Base-by-base conservation (phyloP, 2,797 vertebrate genomes). In the Acanthurus lineatus region DNA sequence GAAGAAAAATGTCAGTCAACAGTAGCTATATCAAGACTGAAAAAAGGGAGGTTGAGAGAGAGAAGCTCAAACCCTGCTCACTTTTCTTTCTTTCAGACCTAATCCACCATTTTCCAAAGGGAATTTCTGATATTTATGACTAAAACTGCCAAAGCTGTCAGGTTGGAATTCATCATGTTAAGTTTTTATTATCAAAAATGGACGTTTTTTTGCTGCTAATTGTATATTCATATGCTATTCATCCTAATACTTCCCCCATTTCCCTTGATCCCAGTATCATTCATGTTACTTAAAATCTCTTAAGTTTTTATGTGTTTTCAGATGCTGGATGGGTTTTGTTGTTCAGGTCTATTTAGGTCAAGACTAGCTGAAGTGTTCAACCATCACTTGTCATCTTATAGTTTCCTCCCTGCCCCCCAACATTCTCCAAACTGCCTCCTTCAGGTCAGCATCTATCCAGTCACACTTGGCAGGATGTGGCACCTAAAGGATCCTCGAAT, bases 401-500 rank as follows among this genome's bases (percentile, higher is more conserved):
- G 38, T 40, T 9, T 9, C 38, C 38, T 40, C 9, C 9, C 38
- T 40, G 25, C 15, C n/a, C 61, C 61, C 59, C 47, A 10, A 44
- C 19, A 40, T 42, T 53, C 56, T 54, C 42, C 22, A 42, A 20
- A 53, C 14, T 60, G 9, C 19, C 16, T 68, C 51, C 60, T 19
- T 60, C 22, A 28, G 22, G 51, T 71, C 53, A 54, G 44, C 49
- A 72, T 64, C 58, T 40, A 49, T 68, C 28, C 45, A 72, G 40
- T 60, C 32, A 51, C 28, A 47, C n/a, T 57, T 63, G n/a, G 45
- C 66, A 32, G 45, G n/a, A 19, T 38, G 64, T 65, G 62, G 63
- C 9, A 44, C 47, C 20, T 70, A 40, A 64, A 66, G 22, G 5
- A 16, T 59, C 22, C 6, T 62, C 0, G 1, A 71, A 65, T 53